phyloP scores from a whole-genome alignment of 2,797 vertebrate species.

The Eupleurogrammus muticus region DNA sequence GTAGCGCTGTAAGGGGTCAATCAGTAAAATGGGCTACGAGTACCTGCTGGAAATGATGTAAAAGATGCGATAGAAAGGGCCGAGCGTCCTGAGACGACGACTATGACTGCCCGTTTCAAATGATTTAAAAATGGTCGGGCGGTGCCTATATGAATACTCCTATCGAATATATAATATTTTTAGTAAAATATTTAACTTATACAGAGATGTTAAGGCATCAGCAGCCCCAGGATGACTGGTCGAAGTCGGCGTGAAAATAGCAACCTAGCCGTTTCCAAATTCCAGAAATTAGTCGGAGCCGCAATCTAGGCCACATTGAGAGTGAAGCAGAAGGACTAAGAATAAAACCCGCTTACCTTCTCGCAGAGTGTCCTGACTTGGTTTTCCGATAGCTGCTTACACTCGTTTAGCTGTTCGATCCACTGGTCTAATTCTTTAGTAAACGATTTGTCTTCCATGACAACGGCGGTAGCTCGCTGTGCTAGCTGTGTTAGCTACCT shows the following conservation, averaged over 20 bases:
- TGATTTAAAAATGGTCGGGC: fast-evolving
- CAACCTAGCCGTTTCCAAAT: constrained; percentile 10
- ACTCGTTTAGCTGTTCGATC: constrained; percentile 97
- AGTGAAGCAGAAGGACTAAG: constrained; percentile 9
- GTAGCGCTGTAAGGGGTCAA: neutral
- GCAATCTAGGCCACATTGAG: constrained; percentile 47
- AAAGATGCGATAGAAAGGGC: constrained; percentile 38
- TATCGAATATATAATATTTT: fast-evolving
- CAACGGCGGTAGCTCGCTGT: constrained; percentile 66
- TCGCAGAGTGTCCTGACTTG: constrained; percentile 97
- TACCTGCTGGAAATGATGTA: constrained; percentile 37
- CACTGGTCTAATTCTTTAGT: constrained; percentile 95
- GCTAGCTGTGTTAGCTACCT: constrained; percentile 70
- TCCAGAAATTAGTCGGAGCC: constrained; percentile 69
- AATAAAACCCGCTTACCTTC: constrained; percentile 85
- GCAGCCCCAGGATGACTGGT: neutral
- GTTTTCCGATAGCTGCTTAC: constrained; percentile 96
- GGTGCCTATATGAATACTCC: fast-evolving
- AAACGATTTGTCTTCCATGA: constrained; percentile 92
- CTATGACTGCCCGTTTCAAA: fast-evolving
- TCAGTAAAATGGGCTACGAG: constrained; percentile 32
- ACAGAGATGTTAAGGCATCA: fast-evolving
- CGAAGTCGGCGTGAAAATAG: constrained; percentile 21
- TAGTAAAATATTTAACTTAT: fast-evolving
- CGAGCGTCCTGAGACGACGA: neutral